Base-by-base conservation (phyloP, 2,113 vertebrate species). In the Hyperoodon ampullatus region DNA sequence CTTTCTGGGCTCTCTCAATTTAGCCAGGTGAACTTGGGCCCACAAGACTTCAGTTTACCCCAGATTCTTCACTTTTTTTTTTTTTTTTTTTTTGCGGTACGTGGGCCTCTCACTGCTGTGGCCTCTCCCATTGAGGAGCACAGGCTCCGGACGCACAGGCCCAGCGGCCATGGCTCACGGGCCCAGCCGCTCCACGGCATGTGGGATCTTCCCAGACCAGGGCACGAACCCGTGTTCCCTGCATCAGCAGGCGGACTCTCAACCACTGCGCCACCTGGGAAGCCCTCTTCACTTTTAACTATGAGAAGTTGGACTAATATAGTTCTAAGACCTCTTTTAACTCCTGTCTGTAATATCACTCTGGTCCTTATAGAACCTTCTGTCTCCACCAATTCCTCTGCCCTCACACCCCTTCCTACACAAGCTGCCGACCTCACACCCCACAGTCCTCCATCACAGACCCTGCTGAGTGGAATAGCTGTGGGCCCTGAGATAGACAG, bases 311-410 rank as follows among this genome's bases (percentile, higher is more conserved):
- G 74, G 35, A n/a, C 70, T 14, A 16, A 13, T 6, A 8, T 5
- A 33, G n/a, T n/a, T n/a, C 78, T 58, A 0, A 28, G 28, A 2
- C 30, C 42, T 19, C 85, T 53, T 35, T 39, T 24, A 9, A 10
- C 39, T 35, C 60, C 19, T 8, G 5, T 55, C 42, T 65, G 0
- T 68, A 10, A 2, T 12, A 5, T 6, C 24, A 19, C 30, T 53
- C 42, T n/a, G 75, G 33, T n/a, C 83, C 60, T 9, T 26, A 1
- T 2, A 35, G 88, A 82, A 9, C 39, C 10, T 18, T 30, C 50
- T 47, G 7, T 50, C 6, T 68, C 24, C 65, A 9, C 39, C 5
- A 2, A 1, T 42, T 5, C 12, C 18, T 47, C n/a, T 50, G 39
- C 33, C 58, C 70, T 23, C 24, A 42, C 8, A 1, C 26, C 28